Conservation (phyloP, 2,113 vertebrate genomes). For the Plestiodon gilberti region DNA sequence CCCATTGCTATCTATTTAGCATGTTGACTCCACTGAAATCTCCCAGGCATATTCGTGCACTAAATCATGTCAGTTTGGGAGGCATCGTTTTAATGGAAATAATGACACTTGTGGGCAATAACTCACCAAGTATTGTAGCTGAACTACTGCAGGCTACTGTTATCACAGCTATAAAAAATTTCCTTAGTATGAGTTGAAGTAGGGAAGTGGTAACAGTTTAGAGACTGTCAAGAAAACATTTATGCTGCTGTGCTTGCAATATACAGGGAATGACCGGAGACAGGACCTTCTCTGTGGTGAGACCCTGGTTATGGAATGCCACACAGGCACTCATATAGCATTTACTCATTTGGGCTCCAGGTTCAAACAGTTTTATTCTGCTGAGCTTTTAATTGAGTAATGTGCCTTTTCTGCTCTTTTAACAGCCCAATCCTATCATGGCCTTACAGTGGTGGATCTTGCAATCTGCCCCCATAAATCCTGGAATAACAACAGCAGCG, state of each 20-base stretch:
- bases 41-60: constrained; percentile 4
- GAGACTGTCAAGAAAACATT: not conserved
- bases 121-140: not conserved
- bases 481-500: too few species aligned
- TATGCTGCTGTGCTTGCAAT: not conserved
- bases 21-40: constrained; percentile 22
- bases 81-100: not conserved
- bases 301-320: not conserved
- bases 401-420: not conserved
- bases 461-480: too few species aligned
- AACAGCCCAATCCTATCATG: too few species aligned
- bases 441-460: too few species aligned
- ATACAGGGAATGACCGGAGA: not conserved
- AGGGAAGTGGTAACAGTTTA: not conserved
- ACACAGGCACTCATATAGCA: not conserved
- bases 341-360: not conserved
- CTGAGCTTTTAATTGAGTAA: not conserved
- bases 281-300: not conserved
- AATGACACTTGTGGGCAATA: not conserved
- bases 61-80: not conserved
- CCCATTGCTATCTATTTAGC: not conserved
- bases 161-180: not conserved
- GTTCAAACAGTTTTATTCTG: not conserved
- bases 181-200: not conserved
- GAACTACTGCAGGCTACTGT: not conserved